A percentile compares a stretch with the other conserved stretches of the same genome.
Evolutionary conservation across 2,113 vertebrate genomes (phyloP).

Genomic region (Mungos mungo): DNA sequence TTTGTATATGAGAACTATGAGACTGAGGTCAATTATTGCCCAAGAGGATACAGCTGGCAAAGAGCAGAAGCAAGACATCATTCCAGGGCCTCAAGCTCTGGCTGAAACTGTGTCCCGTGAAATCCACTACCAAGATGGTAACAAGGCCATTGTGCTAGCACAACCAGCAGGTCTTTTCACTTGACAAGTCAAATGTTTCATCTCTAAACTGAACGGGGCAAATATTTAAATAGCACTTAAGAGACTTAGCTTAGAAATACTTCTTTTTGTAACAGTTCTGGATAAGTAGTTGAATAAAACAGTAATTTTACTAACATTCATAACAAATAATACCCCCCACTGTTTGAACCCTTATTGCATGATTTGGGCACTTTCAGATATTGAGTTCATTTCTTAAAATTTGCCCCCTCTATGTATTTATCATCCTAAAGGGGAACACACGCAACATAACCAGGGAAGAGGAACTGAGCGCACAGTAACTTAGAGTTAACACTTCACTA

Average conservation of each 20-base stretch:
- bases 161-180: not conserved
- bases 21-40: not conserved
- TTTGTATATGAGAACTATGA: not conserved
- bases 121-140: not conserved
- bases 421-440: not conserved
- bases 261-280: not conserved
- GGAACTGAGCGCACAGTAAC: not conserved
- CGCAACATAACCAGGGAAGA: not conserved
- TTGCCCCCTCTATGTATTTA: not conserved
- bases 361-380: not conserved
- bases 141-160: not conserved
- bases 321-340: not conserved
- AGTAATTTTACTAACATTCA: not conserved
- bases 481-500: not conserved
- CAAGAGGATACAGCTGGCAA: not conserved
- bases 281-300: not conserved
- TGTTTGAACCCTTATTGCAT: not conserved
- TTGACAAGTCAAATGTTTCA: constrained; percentile 25
- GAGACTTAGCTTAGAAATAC: not conserved
- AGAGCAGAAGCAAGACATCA: not conserved
- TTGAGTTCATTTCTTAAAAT: not conserved
- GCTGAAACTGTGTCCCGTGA: not conserved
- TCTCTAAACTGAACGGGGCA: not conserved
- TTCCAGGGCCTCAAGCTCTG: not conserved
- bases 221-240: constrained; percentile 9